Evolutionary conservation across 1,140 invertebrate genomes (phyloP).

Genomic region (Philotrypesis tridentata): DNA sequence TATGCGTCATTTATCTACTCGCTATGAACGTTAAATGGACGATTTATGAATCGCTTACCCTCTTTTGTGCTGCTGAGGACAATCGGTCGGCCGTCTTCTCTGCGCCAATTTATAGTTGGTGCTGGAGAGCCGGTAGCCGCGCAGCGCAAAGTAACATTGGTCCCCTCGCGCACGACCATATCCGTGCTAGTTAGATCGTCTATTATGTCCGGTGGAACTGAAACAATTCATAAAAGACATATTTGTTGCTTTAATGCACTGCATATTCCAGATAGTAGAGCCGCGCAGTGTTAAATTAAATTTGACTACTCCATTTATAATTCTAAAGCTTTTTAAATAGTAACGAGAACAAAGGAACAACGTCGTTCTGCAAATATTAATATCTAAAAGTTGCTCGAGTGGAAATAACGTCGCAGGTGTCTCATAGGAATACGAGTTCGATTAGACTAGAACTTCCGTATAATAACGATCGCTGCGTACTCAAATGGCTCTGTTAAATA

Average conservation of each 20-base stretch:
- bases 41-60: conserved; percentile 58
- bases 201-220: conserved; percentile 91
- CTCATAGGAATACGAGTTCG: too few species aligned
- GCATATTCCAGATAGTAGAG: neutral
- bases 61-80: conserved; percentile 75
- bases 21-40: neutral
- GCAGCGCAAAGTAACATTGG: conserved; percentile 88
- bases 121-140: conserved; percentile 87
- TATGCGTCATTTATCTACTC: neutral
- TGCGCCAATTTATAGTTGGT: conserved; percentile 87
- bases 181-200: conserved; percentile 90
- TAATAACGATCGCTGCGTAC: too few species aligned
- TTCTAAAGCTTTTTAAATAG: too few species aligned
- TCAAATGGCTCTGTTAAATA: too few species aligned
- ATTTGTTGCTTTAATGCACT: neutral
- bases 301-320: too few species aligned
- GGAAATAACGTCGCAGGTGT: too few species aligned
- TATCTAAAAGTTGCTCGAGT: too few species aligned
- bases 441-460: too few species aligned
- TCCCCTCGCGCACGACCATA: conserved; percentile 90
- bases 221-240: conserved; percentile 50
- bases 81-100: conserved; percentile 84
- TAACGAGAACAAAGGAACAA: too few species aligned
- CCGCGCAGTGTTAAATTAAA: too few species aligned
- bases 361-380: too few species aligned